Evolutionary conservation across 2,888 invertebrate genomes (phyloP), one percentile per base, ranked within the genome.

Genomic region (Sussaba pulchella): DNA sequence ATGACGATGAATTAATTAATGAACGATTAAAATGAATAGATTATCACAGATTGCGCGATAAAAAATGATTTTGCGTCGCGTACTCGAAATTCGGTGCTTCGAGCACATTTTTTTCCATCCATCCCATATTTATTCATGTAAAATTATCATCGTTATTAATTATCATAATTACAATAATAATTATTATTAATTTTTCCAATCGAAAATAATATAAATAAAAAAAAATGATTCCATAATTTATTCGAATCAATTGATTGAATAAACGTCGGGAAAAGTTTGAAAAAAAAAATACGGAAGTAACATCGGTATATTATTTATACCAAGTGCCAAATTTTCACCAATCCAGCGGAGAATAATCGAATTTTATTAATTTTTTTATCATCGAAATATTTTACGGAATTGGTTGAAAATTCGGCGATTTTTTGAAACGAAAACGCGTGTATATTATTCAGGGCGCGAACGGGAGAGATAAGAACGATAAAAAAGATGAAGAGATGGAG

Each of bases 41-140:
- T 24, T 31, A n/a, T 50, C 19, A 0, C 5, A 39, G 54, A 57
- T 57, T 14, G 36, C 14, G 9, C 19, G 41, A 39, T 9, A 4
- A 41, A 6, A 17, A 50, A 45, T 61, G 71, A 76, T 69, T n/a
- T 26, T 39, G 19, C 67, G 72, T 54, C 41, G 14, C 80, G 39
- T 76, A 72, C 61, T 57, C 72, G 67, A 31, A 54, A 63, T 41
- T 80, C 76, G 80, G 80, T 80, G 80, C 80, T 80, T 45, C 41
- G 12, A 71, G 66, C 66, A 61, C 76, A 61, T 76, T 70, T 63
- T 80, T 74, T 63, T 41, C 31, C n/a, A n/a, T n/a, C n/a, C n/a
- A n/a, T n/a, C n/a, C n/a, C n/a, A n/a, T n/a, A n/a, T n/a, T n/a
- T n/a, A n/a, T n/a, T n/a, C n/a, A n/a, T n/a, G n/a, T 31, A 31